Conservation (phyloP, 1,140 invertebrate genomes). For the Zaprionus tsacasi region DNA sequence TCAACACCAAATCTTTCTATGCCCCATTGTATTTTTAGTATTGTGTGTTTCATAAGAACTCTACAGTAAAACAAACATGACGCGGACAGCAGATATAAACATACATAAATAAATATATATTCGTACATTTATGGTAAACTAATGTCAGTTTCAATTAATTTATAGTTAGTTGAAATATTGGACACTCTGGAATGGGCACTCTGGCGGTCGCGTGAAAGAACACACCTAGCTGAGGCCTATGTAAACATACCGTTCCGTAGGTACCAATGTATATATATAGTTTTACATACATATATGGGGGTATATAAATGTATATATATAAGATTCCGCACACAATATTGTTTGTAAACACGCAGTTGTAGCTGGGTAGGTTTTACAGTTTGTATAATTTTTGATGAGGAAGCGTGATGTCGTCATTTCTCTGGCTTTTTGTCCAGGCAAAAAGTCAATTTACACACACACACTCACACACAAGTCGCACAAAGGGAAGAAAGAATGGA, state of each 20-base stretch:
- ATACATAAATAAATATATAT: constrained; percentile 5
- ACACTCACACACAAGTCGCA: constrained; percentile 38
- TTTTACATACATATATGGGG: constrained; percentile 14
- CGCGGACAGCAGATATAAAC: background rate
- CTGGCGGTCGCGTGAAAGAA: constrained; percentile 8
- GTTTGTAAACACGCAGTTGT: constrained; percentile 54
- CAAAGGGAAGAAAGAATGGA: constrained; percentile 28
- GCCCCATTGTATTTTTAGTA: constrained; percentile 9
- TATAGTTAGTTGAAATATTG: constrained; percentile 10
- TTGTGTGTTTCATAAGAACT: constrained; percentile 10
- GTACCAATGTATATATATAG: constrained; percentile 3
- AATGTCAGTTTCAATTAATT: constrained; percentile 10
- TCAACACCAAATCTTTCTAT: background rate
- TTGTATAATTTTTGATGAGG: constrained; percentile 56
- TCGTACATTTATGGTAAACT: constrained; percentile 12
- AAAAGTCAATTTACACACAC: constrained; percentile 73
- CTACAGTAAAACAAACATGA: background rate
- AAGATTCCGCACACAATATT: constrained; percentile 45
- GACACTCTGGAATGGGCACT: background rate
- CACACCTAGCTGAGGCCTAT: constrained; percentile 20
- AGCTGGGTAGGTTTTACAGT: constrained; percentile 50
- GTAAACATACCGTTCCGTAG: background rate
- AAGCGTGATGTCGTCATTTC: constrained; percentile 80
- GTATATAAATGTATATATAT: constrained; percentile 15
- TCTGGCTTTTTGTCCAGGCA: constrained; percentile 71